Percentiles rank a stretch among this genome's conserved stretches.
phyloP scores from a whole-genome alignment of 2,113 vertebrate species.

The Bagarius yarrelli region DNA sequence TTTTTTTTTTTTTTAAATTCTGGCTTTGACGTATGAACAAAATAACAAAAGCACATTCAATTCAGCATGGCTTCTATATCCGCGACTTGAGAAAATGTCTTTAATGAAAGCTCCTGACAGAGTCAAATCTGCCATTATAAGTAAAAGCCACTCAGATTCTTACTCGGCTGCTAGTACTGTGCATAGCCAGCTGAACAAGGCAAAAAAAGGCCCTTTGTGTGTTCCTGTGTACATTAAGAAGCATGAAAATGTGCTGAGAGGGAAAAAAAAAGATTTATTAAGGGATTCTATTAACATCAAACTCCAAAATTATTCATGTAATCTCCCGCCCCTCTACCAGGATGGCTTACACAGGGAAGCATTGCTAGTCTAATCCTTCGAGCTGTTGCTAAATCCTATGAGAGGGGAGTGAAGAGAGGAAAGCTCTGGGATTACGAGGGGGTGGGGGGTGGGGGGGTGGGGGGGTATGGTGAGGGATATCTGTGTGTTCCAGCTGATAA shows the following conservation, averaged over 20 bases:
- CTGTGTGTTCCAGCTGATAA: slow-evolving; percentile 57
- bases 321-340: slow-evolving; percentile 54
- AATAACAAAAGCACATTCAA: slow-evolving; percentile 35
- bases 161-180: slow-evolving; percentile 39
- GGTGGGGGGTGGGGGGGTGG: slow-evolving; percentile 17
- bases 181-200: slow-evolving; percentile 55
- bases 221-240: slow-evolving; percentile 57
- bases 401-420: slow-evolving; percentile 46
- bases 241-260: slow-evolving; percentile 61
- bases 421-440: slow-evolving; percentile 47
- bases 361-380: slow-evolving; percentile 49
- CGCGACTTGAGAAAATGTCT: slow-evolving; percentile 49
- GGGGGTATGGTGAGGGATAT: slow-evolving; percentile 34
- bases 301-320: slow-evolving; percentile 64
- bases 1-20: no score
- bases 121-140: slow-evolving; percentile 41
- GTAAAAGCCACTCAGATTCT: slow-evolving; percentile 56
- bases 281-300: slow-evolving; percentile 62
- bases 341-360: slow-evolving; percentile 51
- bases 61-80: slow-evolving; percentile 35
- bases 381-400: slow-evolving; percentile 47
- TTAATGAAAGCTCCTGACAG: slow-evolving; percentile 52
- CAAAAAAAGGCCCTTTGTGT: slow-evolving; percentile 59
- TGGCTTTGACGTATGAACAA: background rate
- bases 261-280: slow-evolving; percentile 57